phyloP scores from a whole-genome alignment of 1,140 invertebrate species.

The Penaeus indicus region DNA sequence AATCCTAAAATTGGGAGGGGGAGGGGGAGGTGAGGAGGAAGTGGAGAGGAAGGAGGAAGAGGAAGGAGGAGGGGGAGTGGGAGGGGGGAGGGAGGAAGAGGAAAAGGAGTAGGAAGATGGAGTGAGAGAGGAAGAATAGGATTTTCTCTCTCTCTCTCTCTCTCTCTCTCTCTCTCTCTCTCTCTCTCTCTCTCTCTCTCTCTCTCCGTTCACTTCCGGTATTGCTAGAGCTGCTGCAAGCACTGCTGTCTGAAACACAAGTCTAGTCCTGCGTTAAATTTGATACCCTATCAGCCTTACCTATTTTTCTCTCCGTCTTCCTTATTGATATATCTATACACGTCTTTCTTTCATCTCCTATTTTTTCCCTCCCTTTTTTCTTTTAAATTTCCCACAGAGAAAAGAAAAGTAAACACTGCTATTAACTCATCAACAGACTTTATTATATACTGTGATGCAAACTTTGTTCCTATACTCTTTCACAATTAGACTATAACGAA shows the following conservation, averaged over 20 bases:
- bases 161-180: slow-evolving; percentile 1
- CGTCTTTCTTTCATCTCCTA: not conserved
- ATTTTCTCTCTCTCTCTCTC: too few relatives aligned
- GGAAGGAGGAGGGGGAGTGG: not conserved
- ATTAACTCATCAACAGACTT: too few relatives aligned
- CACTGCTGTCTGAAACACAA: too few relatives aligned
- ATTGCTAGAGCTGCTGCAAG: too few relatives aligned
- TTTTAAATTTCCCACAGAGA: too few relatives aligned
- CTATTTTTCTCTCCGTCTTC: not conserved
- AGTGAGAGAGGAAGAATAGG: not conserved
- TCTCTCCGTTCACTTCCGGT: not conserved
- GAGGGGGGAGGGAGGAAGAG: not conserved
- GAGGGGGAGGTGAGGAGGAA: slow-evolving; percentile 19
- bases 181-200: slow-evolving; percentile 11
- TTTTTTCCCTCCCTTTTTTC: not conserved
- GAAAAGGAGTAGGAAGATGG: not conserved
- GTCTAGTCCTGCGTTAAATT: too few relatives aligned
- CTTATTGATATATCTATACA: not conserved
- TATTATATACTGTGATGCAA: too few relatives aligned
- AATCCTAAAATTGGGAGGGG: not conserved
- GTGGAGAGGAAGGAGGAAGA: not conserved
- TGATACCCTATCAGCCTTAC: too few relatives aligned
- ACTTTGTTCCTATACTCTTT: too few relatives aligned
- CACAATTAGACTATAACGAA: too few relatives aligned
- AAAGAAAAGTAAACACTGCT: too few relatives aligned